Conservation (phyloP, 2,113 vertebrate genomes). For the Nyctereutes procyonoides region DNA sequence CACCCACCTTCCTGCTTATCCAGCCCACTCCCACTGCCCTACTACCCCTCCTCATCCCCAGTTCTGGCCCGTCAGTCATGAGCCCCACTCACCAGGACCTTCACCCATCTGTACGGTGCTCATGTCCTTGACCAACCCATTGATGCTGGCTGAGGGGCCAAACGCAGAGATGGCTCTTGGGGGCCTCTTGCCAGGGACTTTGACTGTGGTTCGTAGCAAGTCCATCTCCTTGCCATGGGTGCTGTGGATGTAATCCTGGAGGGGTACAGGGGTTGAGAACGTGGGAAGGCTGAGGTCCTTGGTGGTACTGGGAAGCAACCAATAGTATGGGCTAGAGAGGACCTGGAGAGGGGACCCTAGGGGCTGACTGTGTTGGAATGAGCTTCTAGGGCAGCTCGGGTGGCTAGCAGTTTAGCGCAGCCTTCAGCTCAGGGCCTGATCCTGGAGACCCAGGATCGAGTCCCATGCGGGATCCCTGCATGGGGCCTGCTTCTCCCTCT, state of each 20-base stretch:
- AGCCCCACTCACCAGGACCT: conserved; percentile 82
- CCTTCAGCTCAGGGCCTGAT: no score
- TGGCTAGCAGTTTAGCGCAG: no score
- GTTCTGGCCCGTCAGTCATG: background rate
- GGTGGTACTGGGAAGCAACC: background rate
- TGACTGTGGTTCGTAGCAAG: conserved; percentile 95
- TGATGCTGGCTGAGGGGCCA: conserved; percentile 91
- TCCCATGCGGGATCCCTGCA: no score
- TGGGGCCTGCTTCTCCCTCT: no score
- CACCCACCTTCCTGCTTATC: background rate
- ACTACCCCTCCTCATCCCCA: background rate
- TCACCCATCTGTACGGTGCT: conserved; percentile 82
- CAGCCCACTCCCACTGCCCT: background rate
- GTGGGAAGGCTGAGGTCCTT: background rate
- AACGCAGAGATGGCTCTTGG: conserved; percentile 93
- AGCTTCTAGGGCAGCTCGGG: background rate
- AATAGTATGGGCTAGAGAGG: background rate
- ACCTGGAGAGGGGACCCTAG: background rate
- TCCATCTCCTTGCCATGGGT: conserved; percentile 97
- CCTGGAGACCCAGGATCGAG: no score
- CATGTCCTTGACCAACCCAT: conserved; percentile 92
- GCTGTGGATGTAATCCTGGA: conserved; percentile 94
- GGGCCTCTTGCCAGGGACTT: conserved; percentile 97
- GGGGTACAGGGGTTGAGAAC: background rate
- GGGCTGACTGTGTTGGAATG: background rate